Base-by-base conservation (phyloP, 2,113 vertebrate genomes). In the Elephas maximus region DNA sequence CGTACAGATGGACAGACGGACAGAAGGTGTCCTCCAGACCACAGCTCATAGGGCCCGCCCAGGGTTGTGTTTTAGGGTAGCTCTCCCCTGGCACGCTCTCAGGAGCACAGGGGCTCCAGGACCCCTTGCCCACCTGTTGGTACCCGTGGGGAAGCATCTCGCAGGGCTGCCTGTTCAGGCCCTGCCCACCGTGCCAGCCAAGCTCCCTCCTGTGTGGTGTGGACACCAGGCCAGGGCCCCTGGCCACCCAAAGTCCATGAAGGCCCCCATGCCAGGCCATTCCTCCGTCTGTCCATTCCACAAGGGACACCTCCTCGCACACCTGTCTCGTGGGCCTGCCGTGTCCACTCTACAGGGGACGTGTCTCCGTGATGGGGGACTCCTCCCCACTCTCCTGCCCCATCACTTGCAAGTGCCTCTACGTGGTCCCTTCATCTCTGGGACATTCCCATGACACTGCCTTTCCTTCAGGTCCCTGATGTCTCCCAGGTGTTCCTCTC, bases 391-490 rank as follows among this genome's bases (percentile, higher is more conserved):
- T 44, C 33, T 28, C 9, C 67, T 82, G 33, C 26, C 62, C 45
- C 20, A 0, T 17, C 18, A 0, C 26, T 11, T 21, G n/a, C 48
- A 41, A 17, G 8, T 67, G 28, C 18, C 63, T 57, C 48, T 20
- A 63, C 48, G 2, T 14, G 4, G 1, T 12, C 33, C n/a, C n/a
- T 77, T 3, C 69, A 1, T 6, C 60, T 62, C 18, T 20, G 60
- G 53, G 60, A 62, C 30, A 1, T 63, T 24, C 80, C 84, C 14
- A 6, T 1, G 0, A 33, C 7, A 2, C 69, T 11, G 2, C 5
- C 18, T 48, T 53, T 60, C 4, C 8, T 71, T 28, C 63, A 26
- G 71, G 51, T 37, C n/a, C 41, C 41, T 15, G 1, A 33, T 7
- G 30, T 44, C 69, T 87, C 57, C 28, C 33, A 53, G 63, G 7